Evolutionary conservation across 2,797 vertebrate species (phyloP), one percentile per base, ranked within the genome.

Genomic region (Ispidina lecontei): DNA sequence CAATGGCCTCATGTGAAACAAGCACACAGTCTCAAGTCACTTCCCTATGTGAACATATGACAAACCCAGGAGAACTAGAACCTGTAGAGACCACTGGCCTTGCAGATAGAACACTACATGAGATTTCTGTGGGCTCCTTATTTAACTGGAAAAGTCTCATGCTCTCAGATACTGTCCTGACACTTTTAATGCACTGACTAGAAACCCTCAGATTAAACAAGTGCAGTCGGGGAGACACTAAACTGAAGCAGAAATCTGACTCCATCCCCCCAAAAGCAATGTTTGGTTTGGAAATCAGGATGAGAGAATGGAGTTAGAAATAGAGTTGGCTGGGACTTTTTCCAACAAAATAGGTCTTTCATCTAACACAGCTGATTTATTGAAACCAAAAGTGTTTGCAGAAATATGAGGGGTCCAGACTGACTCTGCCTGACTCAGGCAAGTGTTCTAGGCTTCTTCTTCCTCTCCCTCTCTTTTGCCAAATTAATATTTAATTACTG

Each of bases 261-360:
- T 94, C 79, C 81, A 59, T 64, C 47, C 23, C 89, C 89, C 31
- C 33, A 89, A 95, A 62, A 96, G 89, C 72, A 73, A 64, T 55
- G 93, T 91, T 93, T 94, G 72, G 52, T 84, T 95, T 95, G 79
- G 84, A 97, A 95, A 94, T 13, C 80, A 93, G 54, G 91, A 89
- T 0, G 35, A 90, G 78, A 91, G 85, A 90, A 91, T 68, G 85
- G 69, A 88, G 69, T 89, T 96, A 71, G 62, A 95, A 69, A 89
- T 91, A 92, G 87, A 87, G 75, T 26, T 95, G 91, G 73, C 82
- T 81, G 60, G 73, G 84, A 91, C 75, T 56, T 89, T 91, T 93
- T 94, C 70, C 70, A 81, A 74, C 82, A 84, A 87, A 94, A 93
- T 54, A 75, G 65, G 85, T 92, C 91, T 95, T 95, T 92, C 92